Base-by-base conservation (phyloP, 2,113 vertebrate species). In the Piprites chloris region DNA sequence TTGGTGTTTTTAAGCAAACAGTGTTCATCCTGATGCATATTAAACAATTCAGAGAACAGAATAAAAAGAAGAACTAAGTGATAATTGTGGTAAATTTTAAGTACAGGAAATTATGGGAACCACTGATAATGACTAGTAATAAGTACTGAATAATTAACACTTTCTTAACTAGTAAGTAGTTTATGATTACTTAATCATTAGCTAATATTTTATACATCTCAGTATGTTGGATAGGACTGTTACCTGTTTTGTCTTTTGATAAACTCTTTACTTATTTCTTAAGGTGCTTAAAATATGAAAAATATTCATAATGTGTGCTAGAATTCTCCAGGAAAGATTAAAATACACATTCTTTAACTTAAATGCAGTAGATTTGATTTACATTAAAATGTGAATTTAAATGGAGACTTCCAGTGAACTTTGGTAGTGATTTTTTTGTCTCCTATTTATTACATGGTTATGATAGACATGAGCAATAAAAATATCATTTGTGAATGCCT, bases 301-400 rank as follows among this genome's bases (percentile, higher is more conserved):
- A 86, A 16, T 65, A 58, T 76, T 78, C 82, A 53, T 12, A 73
- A 73, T 28, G 6, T 77, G 17, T 67, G 33, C 67, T 82, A 32
- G 42, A 93, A 75, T 68, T 85, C 63, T 82, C 37, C n/a, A 39
- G 66, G 22, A 89, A 49, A 72, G 41, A 85, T 75, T 24, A 20
- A 86, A 90, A 47, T 63, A 37, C 13, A 16, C 3, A 2, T 56
- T 72, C 66, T 90, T 85, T 81, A 87, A 91, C 44, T 75, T 61
- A 82, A 73, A 71, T 90, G 80, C 47, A 63, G 37, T 86, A 76
- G 35, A 74, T 86, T 44, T 86, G 56, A 83, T 72, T 78, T 92
- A 62, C 22, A 77, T 90, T 86, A 84, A 92, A 85, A 80, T 80
- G 56, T 74, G 56, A 90, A 90, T 93, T 90, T 88, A 77, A 55